Conservation (phyloP, 2,797 vertebrate species). For the Astyanax mexicanus region DNA sequence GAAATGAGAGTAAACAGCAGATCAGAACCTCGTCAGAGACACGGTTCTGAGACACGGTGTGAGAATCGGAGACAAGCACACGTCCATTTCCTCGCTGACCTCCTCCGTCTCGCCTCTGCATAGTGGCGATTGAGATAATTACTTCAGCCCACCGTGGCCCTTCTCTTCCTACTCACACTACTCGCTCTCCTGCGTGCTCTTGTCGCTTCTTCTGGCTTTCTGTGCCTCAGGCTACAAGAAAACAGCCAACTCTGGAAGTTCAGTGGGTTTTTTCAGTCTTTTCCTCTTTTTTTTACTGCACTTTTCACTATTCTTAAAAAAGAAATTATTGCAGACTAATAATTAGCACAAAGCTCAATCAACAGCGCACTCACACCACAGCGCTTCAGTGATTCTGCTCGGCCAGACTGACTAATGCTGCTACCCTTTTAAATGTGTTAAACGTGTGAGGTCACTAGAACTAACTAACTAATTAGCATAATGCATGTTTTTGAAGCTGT, state of each 20-base stretch:
- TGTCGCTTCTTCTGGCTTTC: slow-evolving; percentile 48
- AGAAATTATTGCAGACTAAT: slow-evolving; percentile 62
- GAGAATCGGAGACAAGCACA: not conserved
- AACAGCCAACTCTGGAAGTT: slow-evolving; percentile 51
- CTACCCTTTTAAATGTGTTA: too few species aligned
- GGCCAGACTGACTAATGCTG: not conserved
- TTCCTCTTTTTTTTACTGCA: not conserved
- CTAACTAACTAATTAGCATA: too few species aligned
- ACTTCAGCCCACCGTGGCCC: slow-evolving; percentile 73
- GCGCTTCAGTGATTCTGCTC: not conserved
- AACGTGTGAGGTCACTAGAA: too few species aligned
- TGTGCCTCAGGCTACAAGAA: slow-evolving; percentile 55
- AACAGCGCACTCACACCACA: not conserved
- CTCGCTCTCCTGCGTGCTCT: slow-evolving; percentile 60
- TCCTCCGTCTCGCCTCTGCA: slow-evolving; percentile 59
- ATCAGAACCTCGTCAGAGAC: not conserved
- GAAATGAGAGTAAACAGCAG: slow-evolving; percentile 18
- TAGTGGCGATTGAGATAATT: slow-evolving; percentile 72
- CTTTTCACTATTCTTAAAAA: slow-evolving; percentile 41
- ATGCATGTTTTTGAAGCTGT: too few species aligned
- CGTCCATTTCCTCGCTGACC: slow-evolving; percentile 67
- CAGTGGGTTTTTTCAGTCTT: not conserved
- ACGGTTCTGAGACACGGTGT: not conserved
- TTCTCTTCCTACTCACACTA: slow-evolving; percentile 68
- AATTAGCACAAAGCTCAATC: slow-evolving; percentile 64